A percentile compares a stretch with the other conserved stretches of the same genome.
phyloP scores from a whole-genome alignment of 2,797 vertebrate genomes.

The Squalus acanthias region DNA sequence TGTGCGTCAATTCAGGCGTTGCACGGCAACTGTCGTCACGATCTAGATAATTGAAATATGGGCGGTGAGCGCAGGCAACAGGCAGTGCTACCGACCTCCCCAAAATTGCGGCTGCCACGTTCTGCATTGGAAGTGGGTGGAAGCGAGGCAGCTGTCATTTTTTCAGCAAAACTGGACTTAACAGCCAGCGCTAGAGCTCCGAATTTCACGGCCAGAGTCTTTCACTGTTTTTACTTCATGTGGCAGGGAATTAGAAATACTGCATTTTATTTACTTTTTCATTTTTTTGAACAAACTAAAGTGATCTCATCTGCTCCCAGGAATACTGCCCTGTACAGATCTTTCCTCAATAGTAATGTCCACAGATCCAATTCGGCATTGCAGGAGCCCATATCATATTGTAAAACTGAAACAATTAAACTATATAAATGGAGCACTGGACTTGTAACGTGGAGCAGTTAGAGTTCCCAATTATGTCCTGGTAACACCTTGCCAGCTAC shows the following conservation, averaged over 20 bases:
- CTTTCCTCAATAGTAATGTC: not conserved
- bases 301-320: not conserved
- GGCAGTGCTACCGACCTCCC: too few species aligned
- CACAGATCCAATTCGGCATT: not conserved
- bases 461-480: not conserved
- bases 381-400: not conserved
- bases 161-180: too few species aligned
- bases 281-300: not conserved
- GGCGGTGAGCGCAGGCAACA: too few species aligned
- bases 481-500: not conserved
- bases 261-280: not conserved
- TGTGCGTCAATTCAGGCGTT: too few species aligned
- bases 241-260: too few species aligned
- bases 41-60: too few species aligned
- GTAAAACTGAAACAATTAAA: not conserved
- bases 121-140: too few species aligned
- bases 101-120: too few species aligned
- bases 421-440: not conserved
- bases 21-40: too few species aligned
- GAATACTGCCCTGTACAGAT: not conserved
- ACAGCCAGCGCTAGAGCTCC: too few species aligned
- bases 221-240: not conserved
- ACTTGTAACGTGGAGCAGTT: not conserved
- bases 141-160: too few species aligned
- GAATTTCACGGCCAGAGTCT: not conserved